Base-by-base conservation (phyloP, 2,113 vertebrate species). In the Peromyscus maniculatus region DNA sequence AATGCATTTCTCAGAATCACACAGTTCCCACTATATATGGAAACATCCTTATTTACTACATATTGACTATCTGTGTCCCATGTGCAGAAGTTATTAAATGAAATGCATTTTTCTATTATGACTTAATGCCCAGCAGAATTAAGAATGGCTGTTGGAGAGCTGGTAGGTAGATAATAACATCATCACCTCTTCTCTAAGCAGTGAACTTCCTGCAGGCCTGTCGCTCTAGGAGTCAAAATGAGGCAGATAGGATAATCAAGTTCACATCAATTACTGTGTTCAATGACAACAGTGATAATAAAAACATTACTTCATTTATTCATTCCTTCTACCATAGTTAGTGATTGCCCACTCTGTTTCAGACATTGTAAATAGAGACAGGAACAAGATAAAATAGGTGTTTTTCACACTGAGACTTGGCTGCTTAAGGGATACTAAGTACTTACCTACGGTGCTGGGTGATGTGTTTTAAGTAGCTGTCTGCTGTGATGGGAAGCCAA, bases 1-100 rank as follows among this genome's bases (percentile, higher is more conserved):
- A 98, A 98, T 98, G 97, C 49, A 95, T 97, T 93, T 89, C 96
- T 97, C 92, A 96, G 95, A 98, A 98, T 98, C 90, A 95, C 52
- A 96, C 78, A 84, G 95, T 97, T 95, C 84, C 78, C 67, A 84
- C 82, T 97, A 97, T 80, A 96, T 95, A 97, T 93, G 98, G 98
- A 98, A 98, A 98, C 87, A 96, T 91, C 97, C 94, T 74, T 98
- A 96, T 98, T 99, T 98, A 97, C 92, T 94, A 96, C 89, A 43
- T 98, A 98, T 97, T 98, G 98, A 98, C 93, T 98, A 95, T 72
- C 55, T 90, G 59, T 89, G 80, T 98, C 93, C 72, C 92, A 98
- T 89, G 95, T 98, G 95, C 78, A 97, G 91, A 97, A 98, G 19
- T 49, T n/a, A 97, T 97, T 97, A 98, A 82, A 98, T 98, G 98